Evolutionary conservation across 2,888 invertebrate genomes (phyloP).

Genomic region (Eurytoma adleriae): DNA sequence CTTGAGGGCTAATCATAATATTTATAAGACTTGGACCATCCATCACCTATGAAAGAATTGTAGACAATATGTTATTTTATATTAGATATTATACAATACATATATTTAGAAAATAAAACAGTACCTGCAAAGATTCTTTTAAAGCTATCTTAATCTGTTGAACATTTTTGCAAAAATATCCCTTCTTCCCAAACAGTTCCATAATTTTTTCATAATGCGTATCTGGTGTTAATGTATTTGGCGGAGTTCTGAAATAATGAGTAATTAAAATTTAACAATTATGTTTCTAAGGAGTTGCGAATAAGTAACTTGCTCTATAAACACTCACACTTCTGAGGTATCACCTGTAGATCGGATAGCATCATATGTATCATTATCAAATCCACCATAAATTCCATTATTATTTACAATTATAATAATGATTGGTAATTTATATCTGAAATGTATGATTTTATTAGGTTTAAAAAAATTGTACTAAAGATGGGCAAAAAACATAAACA

Average conservation of each 20-base stretch:
- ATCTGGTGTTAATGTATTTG: slow-evolving; percentile 86
- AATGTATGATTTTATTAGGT: slow-evolving; percentile 63
- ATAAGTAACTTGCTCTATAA: slow-evolving; percentile 21
- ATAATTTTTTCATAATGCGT: slow-evolving; percentile 94
- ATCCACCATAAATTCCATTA: slow-evolving; percentile 94
- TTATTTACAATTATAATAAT: slow-evolving; percentile 95
- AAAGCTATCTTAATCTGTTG: slow-evolving; percentile 86
- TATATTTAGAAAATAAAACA: slow-evolving; percentile 60
- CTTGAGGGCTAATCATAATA: slow-evolving; percentile 90
- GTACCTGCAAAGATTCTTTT: slow-evolving; percentile 80
- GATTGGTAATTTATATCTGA: slow-evolving; percentile 92
- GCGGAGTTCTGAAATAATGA: slow-evolving; percentile 84
- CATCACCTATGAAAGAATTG: slow-evolving; percentile 75
- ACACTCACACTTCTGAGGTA: slow-evolving; percentile 84
- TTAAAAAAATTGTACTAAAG: not conserved
- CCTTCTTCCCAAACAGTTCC: slow-evolving; percentile 89
- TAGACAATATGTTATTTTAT: not conserved
- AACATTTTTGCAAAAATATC: slow-evolving; percentile 87
- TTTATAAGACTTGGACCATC: slow-evolving; percentile 93
- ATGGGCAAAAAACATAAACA: slow-evolving; percentile 71
- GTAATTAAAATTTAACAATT: slow-evolving; percentile 22
- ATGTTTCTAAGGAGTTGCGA: slow-evolving; percentile 16
- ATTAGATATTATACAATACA: not conserved
- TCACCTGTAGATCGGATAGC: slow-evolving; percentile 85
- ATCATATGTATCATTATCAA: slow-evolving; percentile 85